Evolutionary conservation across 2,113 vertebrate genomes (phyloP).

Genomic region (Puma concolor): DNA sequence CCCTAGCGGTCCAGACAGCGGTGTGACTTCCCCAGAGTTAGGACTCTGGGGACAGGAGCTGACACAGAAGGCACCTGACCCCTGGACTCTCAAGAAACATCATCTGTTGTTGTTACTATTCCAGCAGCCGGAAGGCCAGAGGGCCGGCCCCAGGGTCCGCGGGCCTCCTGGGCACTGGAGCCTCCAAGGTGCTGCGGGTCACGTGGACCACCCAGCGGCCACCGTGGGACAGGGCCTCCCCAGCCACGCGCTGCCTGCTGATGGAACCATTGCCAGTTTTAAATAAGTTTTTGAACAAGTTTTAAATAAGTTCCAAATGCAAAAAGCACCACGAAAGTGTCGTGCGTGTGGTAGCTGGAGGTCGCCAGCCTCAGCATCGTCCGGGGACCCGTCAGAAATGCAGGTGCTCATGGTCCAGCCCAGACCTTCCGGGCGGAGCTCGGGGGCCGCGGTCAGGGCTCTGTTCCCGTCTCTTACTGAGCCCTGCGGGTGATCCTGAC

Average conservation of each 20-base stretch:
- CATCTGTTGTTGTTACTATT: fast-evolving
- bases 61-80: not conserved
- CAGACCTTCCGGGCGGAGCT: not conserved
- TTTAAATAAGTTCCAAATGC: not conserved
- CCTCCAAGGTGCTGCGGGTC: not conserved
- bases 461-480: fast-evolving
- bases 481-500: fast-evolving
- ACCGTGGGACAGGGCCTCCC: too few species aligned
- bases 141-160: not conserved
- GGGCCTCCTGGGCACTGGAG: not conserved
- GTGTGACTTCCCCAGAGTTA: not conserved
- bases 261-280: fast-evolving
- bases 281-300: not conserved
- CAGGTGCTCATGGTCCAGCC: not conserved
- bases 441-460: not conserved
- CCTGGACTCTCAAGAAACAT: fast-evolving
- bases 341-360: fast-evolving
- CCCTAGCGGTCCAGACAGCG: not conserved
- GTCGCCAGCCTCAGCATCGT: fast-evolving
- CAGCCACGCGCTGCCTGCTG: fast-evolving
- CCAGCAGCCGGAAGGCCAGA: fast-evolving
- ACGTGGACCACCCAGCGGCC: fast-evolving
- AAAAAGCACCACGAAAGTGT: fast-evolving
- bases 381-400: not conserved
- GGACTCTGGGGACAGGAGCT: not conserved